A percentile compares a stretch with the other conserved stretches of the same genome.
These are phyloP conservation scores for Oeneis ivallda DNA, from an alignment of 2,888 invertebrate species.

Conservation along the genomic window DNA sequence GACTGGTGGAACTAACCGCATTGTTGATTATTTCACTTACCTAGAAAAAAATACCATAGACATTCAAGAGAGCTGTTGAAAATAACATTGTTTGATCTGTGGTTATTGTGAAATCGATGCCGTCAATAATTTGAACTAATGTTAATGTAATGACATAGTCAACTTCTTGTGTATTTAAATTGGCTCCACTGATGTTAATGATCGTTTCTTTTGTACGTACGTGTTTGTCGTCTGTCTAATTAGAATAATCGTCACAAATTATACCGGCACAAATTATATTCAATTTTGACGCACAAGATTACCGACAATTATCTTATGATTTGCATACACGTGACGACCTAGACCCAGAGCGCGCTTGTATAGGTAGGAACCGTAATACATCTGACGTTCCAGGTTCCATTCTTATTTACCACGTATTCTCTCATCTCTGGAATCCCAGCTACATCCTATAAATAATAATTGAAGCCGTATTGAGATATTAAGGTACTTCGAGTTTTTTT, in stretches of 20 bases:
- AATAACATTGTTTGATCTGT: neutral
- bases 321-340: constrained; percentile 17
- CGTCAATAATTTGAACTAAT: constrained; percentile 1
- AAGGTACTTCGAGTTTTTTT: no score
- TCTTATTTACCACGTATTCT: no score
- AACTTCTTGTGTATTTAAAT: constrained; percentile 8
- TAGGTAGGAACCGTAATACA: no score
- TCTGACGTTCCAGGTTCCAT: no score
- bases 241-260: constrained; percentile 6
- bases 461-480: no score
- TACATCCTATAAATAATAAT: no score
- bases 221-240: neutral
- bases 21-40: neutral
- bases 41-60: constrained; percentile 1
- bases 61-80: constrained; percentile 1
- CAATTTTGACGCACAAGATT: neutral
- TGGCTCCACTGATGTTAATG: constrained; percentile 6
- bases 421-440: no score
- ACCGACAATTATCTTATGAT: constrained; percentile 2
- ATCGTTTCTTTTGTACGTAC: constrained; percentile 1
- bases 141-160: neutral
- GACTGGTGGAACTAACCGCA: constrained; percentile 2
- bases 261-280: neutral
- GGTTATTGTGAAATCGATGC: constrained; percentile 13
- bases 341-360: neutral